Evolutionary conservation across 2,888 invertebrate species (phyloP), one percentile per base, ranked within the genome.

Genomic region (Chloroclystis v-ata): DNA sequence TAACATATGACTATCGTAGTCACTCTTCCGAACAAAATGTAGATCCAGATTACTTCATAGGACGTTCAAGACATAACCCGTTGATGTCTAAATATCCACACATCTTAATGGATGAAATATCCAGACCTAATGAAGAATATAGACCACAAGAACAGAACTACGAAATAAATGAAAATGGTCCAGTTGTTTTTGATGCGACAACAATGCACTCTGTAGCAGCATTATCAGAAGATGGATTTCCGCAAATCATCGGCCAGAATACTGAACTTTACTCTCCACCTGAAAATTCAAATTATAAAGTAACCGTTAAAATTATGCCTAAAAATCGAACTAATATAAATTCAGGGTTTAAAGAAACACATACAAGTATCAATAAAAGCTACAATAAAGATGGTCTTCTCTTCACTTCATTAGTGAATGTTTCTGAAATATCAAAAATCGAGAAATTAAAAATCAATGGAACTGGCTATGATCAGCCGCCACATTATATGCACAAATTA

Each of bases 71-170:
- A 41, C 72, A 74, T 20, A 77, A 73, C 47, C 54, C 63, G 3
- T 57, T 82, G 3, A 80, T 81, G 78, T 72, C 78, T 0, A 81
- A 75, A 63, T 86, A 86, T 41, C 85, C 85, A 1, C 85, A 86
- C 42, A 63, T 86, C 25, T 76, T 86, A 30, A 59, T 78, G 61
- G 80, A 81, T 43, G 75, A 78, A 45, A 54, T 67, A 10, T 51
- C 62, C 0, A 67, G 52, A 47, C 69, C 77, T 0, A 70, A 66
- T 41, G 78, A 77, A 49, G 65, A 50, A n/a, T 32, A 11, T 25
- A 9, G 38, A 8, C 45, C 44, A 4, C 37, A 59, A 10, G 57
- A 43, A 7, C 28, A 59, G 4, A 6, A 51, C 1, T 59, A 56
- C 16, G 44, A 46, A 33, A 8, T 57, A 10, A 28, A 39, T 6